These are phyloP conservation scores for Rhogogaster chlorosoma DNA, from an alignment of 2,888 invertebrate species.

Conservation along the genomic window DNA sequence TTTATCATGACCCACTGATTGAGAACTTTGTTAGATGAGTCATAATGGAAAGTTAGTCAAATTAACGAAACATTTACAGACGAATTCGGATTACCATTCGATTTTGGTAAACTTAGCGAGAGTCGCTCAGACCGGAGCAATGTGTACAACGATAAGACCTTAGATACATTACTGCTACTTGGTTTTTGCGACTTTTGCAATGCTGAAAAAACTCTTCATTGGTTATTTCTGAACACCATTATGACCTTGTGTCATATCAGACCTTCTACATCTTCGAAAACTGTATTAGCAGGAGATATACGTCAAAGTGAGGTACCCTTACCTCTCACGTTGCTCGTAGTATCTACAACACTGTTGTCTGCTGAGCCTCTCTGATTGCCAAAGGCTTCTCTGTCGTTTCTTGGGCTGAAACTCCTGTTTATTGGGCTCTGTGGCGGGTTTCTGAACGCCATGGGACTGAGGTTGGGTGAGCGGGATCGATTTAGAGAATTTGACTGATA, in stretches of 20 bases:
- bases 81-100: not conserved
- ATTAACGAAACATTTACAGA: too few relatives aligned
- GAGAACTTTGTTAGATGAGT: too few relatives aligned
- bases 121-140: not conserved
- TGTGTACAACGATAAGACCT: not conserved
- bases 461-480: slow-evolving; percentile 68
- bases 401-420: slow-evolving; percentile 70
- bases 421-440: slow-evolving; percentile 69
- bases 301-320: not conserved
- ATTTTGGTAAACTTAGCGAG: not conserved
- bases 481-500: slow-evolving; percentile 70
- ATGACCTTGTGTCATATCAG: not conserved
- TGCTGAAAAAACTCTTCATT: too few relatives aligned
- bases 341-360: slow-evolving; percentile 73
- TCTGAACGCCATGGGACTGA: slow-evolving; percentile 68
- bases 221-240: not conserved
- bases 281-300: not conserved
- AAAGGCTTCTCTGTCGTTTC: slow-evolving; percentile 65
- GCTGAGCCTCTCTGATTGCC: slow-evolving; percentile 64
- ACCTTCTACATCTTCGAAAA: not conserved
- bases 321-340: slow-evolving; percentile 75
- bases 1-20: too few relatives aligned
- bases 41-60: too few relatives aligned
- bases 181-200: too few relatives aligned
- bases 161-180: not conserved